phyloP scores from a whole-genome alignment of 2,113 vertebrate species.

The Erythrocercus mccallii region DNA sequence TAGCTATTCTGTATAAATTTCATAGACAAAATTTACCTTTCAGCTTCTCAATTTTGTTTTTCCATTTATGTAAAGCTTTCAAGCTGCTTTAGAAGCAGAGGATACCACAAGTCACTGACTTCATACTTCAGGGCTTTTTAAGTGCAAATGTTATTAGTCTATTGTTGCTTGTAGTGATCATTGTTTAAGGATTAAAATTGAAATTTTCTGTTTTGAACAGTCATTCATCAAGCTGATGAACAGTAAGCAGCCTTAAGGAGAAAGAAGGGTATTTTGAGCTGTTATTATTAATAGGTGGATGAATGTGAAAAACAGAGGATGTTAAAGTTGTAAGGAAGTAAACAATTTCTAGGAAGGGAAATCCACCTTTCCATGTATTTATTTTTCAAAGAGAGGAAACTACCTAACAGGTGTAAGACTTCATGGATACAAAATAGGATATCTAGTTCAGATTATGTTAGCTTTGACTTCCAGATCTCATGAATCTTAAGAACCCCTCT shows the following conservation, averaged over 20 bases:
- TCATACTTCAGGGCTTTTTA: background rate
- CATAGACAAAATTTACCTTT: background rate
- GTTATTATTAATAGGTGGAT: background rate
- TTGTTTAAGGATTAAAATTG: background rate
- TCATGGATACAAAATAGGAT: background rate
- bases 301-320: constrained; percentile 1
- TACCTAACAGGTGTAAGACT: background rate
- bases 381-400: constrained; percentile 1
- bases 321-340: background rate
- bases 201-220: background rate
- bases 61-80: background rate
- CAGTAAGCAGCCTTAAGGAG: background rate
- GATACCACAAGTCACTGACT: background rate
- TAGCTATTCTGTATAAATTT: background rate
- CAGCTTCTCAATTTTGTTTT: background rate
- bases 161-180: background rate
- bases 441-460: background rate
- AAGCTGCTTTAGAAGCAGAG: background rate
- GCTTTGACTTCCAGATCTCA: background rate
- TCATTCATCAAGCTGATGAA: background rate
- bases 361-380: background rate
- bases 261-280: background rate
- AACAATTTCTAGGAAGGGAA: constrained; percentile 51
- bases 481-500: fast-evolving
- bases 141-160: background rate